These are phyloP conservation scores for Drosophila kuntzei DNA, from an alignment of 2,888 invertebrate species.

Conservation along the genomic window DNA sequence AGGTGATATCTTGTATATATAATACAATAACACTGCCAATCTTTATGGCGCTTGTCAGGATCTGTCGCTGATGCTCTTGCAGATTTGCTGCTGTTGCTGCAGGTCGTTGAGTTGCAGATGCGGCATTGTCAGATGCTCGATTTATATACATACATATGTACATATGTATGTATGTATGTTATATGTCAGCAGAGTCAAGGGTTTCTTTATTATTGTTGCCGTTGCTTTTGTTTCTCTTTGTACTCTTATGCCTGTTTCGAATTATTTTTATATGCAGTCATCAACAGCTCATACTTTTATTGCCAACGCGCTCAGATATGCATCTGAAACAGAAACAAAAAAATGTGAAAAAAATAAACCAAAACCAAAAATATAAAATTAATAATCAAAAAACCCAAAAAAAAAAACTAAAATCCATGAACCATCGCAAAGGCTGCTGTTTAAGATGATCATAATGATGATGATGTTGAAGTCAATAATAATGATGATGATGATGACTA, in stretches of 20 bases:
- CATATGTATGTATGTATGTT: background rate
- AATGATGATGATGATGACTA: slow-evolving; percentile 60
- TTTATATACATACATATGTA: slow-evolving; percentile 7
- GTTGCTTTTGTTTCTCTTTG: slow-evolving; percentile 19
- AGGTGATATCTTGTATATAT: background rate
- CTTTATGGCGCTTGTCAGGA: slow-evolving; percentile 47
- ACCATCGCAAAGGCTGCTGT: slow-evolving; percentile 45
- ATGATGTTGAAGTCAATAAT: slow-evolving; percentile 18
- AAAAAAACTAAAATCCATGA: slow-evolving; percentile 38
- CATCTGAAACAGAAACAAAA: slow-evolving; percentile 64
- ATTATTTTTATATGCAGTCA: slow-evolving; percentile 79
- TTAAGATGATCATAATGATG: slow-evolving; percentile 36
- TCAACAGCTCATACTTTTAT: slow-evolving; percentile 81
- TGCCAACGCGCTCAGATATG: slow-evolving; percentile 74
- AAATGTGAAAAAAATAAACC: slow-evolving; percentile 20
- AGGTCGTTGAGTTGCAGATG: slow-evolving; percentile 27
- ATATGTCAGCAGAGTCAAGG: slow-evolving; percentile 39
- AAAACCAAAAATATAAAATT: slow-evolving; percentile 29
- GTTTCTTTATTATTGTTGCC: slow-evolving; percentile 34
- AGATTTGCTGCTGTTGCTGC: slow-evolving; percentile 10
- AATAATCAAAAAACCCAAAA: slow-evolving; percentile 34
- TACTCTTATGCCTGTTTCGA: slow-evolving; percentile 55
- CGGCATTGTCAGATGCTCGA: slow-evolving; percentile 32
- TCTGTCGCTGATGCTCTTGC: slow-evolving; percentile 11
- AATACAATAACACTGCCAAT: slow-evolving; percentile 1